Evolutionary conservation across 1,140 invertebrate genomes (phyloP), one percentile per base, ranked within the genome.

Genomic region (Zaprionus davidi): DNA sequence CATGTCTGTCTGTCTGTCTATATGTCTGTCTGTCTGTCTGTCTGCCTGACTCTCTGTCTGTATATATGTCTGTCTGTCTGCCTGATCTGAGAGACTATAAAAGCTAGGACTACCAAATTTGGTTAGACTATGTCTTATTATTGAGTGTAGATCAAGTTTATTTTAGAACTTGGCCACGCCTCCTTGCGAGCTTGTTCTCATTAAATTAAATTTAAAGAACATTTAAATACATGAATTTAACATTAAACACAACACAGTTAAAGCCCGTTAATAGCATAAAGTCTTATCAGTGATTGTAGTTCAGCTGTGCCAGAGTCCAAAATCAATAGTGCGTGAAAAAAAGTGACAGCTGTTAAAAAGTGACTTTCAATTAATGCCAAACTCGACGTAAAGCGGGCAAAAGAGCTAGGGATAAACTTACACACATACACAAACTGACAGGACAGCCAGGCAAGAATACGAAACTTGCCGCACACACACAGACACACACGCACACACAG

Each of bases 341-440:
- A 41, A 38, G 26, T 67, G 68, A 63, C 60, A 57, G 41, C 55
- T 76, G 82, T 70, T 69, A 82, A 85, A 85, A 85, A 66, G 58
- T 58, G 68, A 72, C 73, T 87, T 83, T 87, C 80, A 87, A 88
- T 87, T 87, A 87, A 87, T 71, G 62, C 70, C 36, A 70, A 63
- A 64, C n/a, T 49, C 13, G 53, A 60, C 66, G 60, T 34, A 26
- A 46, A 62, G 41, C 44, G 6, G 46, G 28, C 13, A 53, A 38
- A 65, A 66, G 24, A 34, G n/a, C 41, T 22, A 22, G 12, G 6
- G 24, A 51, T 22, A 24, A 53, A 53, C 53, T 44, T 34, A 36
- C 5, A 55, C 22, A 31, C 15, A 51, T 5, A 34, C 49, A 22
- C 31, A 36, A 22, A n/a, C 53, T 56, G 44, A 46, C 44, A 49